A percentile compares a stretch with the other conserved stretches of the same genome.
phyloP scores from a whole-genome alignment of 2,888 invertebrate genomes.

The Euphydryas editha region DNA sequence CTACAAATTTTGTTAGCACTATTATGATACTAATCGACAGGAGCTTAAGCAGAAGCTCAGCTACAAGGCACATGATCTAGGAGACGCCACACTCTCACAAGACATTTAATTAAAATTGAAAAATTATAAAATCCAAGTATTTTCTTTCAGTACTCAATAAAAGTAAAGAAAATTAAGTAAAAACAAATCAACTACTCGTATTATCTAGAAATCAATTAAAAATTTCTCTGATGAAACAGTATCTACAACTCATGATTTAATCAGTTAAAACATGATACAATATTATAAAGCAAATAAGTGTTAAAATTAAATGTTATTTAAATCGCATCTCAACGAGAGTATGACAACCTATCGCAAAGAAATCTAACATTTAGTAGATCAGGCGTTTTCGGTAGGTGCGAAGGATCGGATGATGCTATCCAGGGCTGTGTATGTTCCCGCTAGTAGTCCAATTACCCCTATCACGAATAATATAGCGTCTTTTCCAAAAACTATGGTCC shows the following conservation, averaged over 20 bases:
- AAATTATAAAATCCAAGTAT: not conserved
- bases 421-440: slow-evolving; percentile 87
- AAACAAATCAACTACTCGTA: too few species aligned
- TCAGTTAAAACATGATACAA: not conserved
- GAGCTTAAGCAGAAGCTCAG: not conserved
- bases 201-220: too few species aligned
- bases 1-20: not conserved
- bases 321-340: not conserved
- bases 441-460: slow-evolving; percentile 85
- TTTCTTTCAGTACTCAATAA: not conserved
- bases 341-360: slow-evolving; percentile 1
- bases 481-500: slow-evolving; percentile 61
- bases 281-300: not conserved
- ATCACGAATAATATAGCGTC: slow-evolving; percentile 83
- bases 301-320: slow-evolving; percentile 5
- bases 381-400: not conserved
- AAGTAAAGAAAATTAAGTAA: not conserved
- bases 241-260: too few species aligned
- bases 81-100: slow-evolving; percentile 3
- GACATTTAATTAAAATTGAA: not conserved
- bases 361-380: not conserved
- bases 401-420: slow-evolving; percentile 80
- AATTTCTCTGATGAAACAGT: too few species aligned
- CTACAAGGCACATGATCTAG: slow-evolving; percentile 1
- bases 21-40: not conserved